These are phyloP conservation scores for Acrocyrtus sp. DNA, from an alignment of 2,888 invertebrate genomes.

Conservation along the genomic window DNA sequence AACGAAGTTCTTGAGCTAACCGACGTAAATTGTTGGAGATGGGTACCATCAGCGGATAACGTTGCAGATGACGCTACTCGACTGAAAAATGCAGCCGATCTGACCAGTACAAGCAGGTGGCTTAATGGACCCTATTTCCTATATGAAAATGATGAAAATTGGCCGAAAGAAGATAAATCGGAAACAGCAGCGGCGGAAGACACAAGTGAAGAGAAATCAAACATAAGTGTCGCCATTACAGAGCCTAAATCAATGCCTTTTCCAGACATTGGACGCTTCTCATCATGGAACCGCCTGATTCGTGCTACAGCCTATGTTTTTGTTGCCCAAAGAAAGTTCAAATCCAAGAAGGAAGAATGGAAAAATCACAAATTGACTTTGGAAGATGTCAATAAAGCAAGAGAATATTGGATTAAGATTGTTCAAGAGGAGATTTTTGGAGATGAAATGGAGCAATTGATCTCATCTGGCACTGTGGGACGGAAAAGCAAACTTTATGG, in stretches of 20 bases:
- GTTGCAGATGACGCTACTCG: constrained; percentile 60
- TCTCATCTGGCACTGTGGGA: background rate
- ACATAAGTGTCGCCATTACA: background rate
- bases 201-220: background rate
- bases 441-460: constrained; percentile 12
- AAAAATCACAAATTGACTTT: background rate
- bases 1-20: constrained; percentile 50
- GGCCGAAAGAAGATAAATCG: constrained; percentile 55
- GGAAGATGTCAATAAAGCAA: constrained; percentile 4
- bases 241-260: background rate
- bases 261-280: constrained; percentile 2
- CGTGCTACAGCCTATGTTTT: constrained; percentile 9
- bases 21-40: constrained; percentile 44
- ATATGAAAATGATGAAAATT: constrained; percentile 12
- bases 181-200: no score
- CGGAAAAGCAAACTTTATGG: background rate
- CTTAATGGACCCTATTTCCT: constrained; percentile 60
- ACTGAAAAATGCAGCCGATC: no score
- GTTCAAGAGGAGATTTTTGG: constrained; percentile 18
- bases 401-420: background rate
- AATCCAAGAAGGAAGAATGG: background rate
- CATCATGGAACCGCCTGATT: constrained; percentile 11
- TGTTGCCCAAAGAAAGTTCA: background rate
- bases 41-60: constrained; percentile 58
- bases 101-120: constrained; percentile 46